These are phyloP conservation scores for Dermatophagoides farinae DNA, from an alignment of 1,140 invertebrate species.

Conservation along the genomic window DNA sequence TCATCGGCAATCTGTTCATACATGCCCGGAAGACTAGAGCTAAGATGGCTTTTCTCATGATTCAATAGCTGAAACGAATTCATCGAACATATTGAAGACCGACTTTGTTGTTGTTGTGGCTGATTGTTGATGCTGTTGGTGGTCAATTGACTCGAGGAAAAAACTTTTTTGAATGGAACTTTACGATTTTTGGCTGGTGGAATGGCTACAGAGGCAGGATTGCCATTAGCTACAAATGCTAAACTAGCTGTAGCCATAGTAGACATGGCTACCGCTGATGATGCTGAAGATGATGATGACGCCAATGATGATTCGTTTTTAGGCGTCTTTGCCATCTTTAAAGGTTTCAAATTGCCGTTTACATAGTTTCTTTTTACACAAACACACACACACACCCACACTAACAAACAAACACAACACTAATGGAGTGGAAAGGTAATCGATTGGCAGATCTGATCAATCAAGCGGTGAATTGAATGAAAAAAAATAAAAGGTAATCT, in stretches of 20 bases:
- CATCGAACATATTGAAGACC: neutral
- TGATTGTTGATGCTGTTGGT: neutral
- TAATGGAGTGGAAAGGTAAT: too few relatives aligned
- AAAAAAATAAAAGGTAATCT: too few relatives aligned
- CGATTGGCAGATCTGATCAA: too few relatives aligned
- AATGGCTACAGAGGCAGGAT: neutral
- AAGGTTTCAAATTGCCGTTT: too few relatives aligned
- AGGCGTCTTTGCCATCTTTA: too few relatives aligned
- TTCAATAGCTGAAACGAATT: neutral
- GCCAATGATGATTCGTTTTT: too few relatives aligned
- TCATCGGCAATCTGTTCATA: neutral
- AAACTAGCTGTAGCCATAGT: neutral
- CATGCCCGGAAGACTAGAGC: constrained; percentile 5
- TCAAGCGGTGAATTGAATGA: too few relatives aligned
- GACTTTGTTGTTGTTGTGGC: neutral
- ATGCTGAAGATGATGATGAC: neutral
- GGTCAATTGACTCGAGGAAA: neutral
- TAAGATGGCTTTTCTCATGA: neutral
- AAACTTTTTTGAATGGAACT: constrained; percentile 7
- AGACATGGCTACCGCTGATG: neutral
- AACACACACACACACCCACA: too few relatives aligned
- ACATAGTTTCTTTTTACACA: too few relatives aligned
- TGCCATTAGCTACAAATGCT: neutral
- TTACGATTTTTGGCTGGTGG: neutral
- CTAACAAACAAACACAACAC: too few relatives aligned